A percentile compares a stretch with the other conserved stretches of the same genome.
These are phyloP conservation scores for Thaleichthys pacificus DNA, from an alignment of 2,797 vertebrate genomes.

Conservation along the genomic window DNA sequence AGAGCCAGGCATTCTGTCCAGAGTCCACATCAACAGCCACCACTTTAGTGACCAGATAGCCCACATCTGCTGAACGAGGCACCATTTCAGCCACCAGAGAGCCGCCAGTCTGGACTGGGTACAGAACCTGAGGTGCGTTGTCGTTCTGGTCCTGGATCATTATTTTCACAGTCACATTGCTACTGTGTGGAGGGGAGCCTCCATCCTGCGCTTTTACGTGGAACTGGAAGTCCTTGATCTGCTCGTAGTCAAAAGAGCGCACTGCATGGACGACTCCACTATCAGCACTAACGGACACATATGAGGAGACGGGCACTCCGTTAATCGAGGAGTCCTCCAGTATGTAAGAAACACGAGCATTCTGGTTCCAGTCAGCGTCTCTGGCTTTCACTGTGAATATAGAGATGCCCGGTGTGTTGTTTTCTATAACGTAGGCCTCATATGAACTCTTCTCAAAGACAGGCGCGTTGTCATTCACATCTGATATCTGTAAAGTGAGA, in stretches of 20 bases:
- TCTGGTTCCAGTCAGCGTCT: conserved; percentile 69
- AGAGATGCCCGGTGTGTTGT: conserved; percentile 73
- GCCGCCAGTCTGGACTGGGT: conserved; percentile 38
- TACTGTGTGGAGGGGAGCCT: conserved; percentile 63
- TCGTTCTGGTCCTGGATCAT: conserved; percentile 64
- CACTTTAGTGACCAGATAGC: conserved; percentile 74
- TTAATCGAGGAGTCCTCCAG: conserved; percentile 55
- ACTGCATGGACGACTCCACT: conserved; percentile 75
- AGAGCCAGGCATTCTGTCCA: conserved; percentile 58
- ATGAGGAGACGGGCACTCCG: conserved; percentile 51
- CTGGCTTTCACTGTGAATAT: conserved; percentile 59
- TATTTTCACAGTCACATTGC: conserved; percentile 45
- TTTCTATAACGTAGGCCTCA: conserved; percentile 65
- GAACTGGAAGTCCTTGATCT: conserved; percentile 61
- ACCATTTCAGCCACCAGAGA: conserved; percentile 59
- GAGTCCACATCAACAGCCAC: conserved; percentile 75
- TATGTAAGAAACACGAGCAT: conserved; percentile 68
- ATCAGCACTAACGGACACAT: conserved; percentile 70
- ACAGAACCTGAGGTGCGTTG: conserved; percentile 50
- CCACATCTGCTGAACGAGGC: conserved; percentile 63
- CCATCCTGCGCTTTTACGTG: conserved; percentile 60
- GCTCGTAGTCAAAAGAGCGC: conserved; percentile 77
- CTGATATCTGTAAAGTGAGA: conserved; percentile 62
- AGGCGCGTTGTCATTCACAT: conserved; percentile 77
- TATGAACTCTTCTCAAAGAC: conserved; percentile 62